phyloP scores from a whole-genome alignment of 2,113 vertebrate species.

The Hydropotes inermis region DNA sequence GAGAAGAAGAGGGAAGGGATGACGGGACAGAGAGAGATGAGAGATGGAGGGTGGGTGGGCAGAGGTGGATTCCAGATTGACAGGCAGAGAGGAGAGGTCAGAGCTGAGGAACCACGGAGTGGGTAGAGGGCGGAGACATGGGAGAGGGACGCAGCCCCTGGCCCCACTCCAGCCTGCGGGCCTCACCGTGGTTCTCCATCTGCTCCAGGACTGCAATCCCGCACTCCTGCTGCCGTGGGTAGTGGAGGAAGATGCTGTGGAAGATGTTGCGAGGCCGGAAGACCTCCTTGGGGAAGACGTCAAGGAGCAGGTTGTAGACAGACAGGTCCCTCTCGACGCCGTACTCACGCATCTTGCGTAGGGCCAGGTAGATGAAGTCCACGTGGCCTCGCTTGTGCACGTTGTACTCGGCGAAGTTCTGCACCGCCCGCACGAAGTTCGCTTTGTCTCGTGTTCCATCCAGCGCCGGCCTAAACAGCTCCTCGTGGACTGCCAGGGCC shows the following conservation, averaged over 20 bases:
- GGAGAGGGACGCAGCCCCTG: neutral
- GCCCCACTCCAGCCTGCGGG: neutral
- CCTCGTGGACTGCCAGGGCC: constrained; percentile 69
- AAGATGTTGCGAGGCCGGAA: constrained; percentile 86
- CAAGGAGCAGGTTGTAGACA: constrained; percentile 89
- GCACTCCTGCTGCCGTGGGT: constrained; percentile 92
- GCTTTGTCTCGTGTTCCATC: constrained; percentile 78
- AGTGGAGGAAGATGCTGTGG: constrained; percentile 91
- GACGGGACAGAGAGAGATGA: neutral
- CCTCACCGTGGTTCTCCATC: constrained; percentile 89
- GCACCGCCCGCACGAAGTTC: constrained; percentile 82
- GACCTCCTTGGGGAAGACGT: constrained; percentile 92
- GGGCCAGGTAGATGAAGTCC: constrained; percentile 92
- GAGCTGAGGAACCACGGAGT: neutral
- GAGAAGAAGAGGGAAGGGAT: neutral
- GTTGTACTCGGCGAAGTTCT: constrained; percentile 79
- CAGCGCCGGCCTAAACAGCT: constrained; percentile 80
- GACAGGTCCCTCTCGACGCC: constrained; percentile 87
- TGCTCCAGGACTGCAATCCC: constrained; percentile 88
- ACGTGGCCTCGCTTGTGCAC: constrained; percentile 87
- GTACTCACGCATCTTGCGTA: constrained; percentile 89
- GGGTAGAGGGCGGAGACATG: neutral
- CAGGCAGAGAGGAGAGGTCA: neutral
- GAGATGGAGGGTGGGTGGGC: neutral
- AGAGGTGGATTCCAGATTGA: neutral